phyloP scores from a whole-genome alignment of 2,888 invertebrate genomes.

The Ophion costatus region DNA sequence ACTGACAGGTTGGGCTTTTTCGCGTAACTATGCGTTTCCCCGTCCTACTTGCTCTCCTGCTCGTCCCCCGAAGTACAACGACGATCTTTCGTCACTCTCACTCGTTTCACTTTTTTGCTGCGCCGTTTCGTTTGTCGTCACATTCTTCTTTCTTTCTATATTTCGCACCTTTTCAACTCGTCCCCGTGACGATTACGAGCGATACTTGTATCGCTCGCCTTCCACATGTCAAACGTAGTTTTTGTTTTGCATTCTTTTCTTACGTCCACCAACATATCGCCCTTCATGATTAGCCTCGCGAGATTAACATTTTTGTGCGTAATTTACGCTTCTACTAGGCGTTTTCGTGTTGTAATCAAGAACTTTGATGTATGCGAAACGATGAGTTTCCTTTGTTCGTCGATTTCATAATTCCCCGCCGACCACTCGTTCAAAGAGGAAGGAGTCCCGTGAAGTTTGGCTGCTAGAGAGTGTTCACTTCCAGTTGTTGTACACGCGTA shows the following conservation, averaged over 20 bases:
- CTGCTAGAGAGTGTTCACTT: too few species aligned
- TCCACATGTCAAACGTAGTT: not conserved
- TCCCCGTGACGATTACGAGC: not conserved
- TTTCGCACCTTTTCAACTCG: not conserved
- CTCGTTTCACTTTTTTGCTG: not conserved
- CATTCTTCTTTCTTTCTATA: not conserved
- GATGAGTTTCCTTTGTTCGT: too few species aligned
- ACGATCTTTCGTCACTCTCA: not conserved
- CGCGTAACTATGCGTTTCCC: conserved; percentile 12
- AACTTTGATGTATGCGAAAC: too few species aligned
- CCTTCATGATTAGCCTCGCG: not conserved
- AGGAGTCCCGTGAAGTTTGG: too few species aligned
- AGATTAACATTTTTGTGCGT: not conserved
- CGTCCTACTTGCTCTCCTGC: not conserved
- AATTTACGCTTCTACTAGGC: not conserved
- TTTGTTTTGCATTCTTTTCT: not conserved
- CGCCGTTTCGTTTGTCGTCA: not conserved
- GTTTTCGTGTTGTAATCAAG: too few species aligned
- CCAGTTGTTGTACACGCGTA: too few species aligned
- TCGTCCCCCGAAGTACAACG: not conserved
- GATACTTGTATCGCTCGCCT: not conserved
- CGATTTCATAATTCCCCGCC: too few species aligned
- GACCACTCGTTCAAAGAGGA: too few species aligned
- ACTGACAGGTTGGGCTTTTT: conserved; percentile 78
- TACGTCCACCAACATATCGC: not conserved